These are phyloP conservation scores for Triplophysa siluroides DNA, from an alignment of 2,113 vertebrate genomes.

Conservation along the genomic window DNA sequence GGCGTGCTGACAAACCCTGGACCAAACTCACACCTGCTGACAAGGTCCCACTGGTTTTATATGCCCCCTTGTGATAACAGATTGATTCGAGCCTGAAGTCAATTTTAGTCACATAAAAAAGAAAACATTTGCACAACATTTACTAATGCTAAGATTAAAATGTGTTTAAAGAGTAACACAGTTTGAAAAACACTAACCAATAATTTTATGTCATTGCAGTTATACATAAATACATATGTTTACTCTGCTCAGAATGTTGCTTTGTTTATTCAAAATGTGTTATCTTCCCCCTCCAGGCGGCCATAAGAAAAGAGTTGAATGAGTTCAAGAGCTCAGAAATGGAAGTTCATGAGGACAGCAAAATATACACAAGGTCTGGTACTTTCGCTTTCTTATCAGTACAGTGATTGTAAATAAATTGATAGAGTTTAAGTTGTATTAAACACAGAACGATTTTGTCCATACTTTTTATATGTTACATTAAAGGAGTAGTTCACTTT, in stretches of 20 bases:
- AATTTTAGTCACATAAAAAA: background rate
- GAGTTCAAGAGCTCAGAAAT: slow-evolving; percentile 98
- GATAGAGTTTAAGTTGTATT: too few species aligned
- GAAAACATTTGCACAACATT: background rate
- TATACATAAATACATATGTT: too few species aligned
- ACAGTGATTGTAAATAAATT: background rate
- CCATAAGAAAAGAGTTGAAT: slow-evolving; percentile 95
- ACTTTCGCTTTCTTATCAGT: background rate
- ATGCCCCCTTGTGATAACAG: background rate
- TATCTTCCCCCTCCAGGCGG: slow-evolving; percentile 76
- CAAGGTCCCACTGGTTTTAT: slow-evolving; percentile 74
- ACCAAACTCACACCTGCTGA: slow-evolving; percentile 95
- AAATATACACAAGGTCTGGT: slow-evolving; percentile 88
- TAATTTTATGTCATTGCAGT: too few species aligned
- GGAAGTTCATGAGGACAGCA: slow-evolving; percentile 95
- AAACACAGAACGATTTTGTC: too few species aligned
- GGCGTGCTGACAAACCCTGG: slow-evolving; percentile 95
- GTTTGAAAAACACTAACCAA: too few species aligned
- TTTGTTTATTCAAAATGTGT: slow-evolving; percentile 33
- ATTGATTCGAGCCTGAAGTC: background rate
- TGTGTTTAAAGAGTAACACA: background rate
- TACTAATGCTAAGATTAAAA: background rate
- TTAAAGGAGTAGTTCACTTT: too few species aligned
- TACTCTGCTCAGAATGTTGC: background rate
- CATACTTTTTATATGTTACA: too few species aligned